Conservation (phyloP, 2,113 vertebrate species). For the Telmatochromis brachygnathus region DNA sequence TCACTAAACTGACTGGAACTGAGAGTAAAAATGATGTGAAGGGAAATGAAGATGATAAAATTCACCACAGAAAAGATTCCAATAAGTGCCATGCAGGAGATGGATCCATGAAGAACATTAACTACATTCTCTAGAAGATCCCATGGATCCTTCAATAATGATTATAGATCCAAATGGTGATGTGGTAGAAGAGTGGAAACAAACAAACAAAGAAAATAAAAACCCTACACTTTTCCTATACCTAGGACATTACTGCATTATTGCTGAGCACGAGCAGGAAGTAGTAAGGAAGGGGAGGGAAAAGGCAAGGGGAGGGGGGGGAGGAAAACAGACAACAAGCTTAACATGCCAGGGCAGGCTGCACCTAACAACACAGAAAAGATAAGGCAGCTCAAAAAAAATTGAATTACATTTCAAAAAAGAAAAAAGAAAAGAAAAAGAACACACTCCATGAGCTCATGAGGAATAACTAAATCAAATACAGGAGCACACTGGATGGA, state of each 20-base stretch:
- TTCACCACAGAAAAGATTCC: not conserved
- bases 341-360: slow-evolving; percentile 19
- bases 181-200: not conserved
- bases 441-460: not conserved
- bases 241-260: slow-evolving; percentile 51
- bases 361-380: not conserved
- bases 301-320: not conserved
- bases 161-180: not conserved
- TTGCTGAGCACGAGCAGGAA: slow-evolving; percentile 14
- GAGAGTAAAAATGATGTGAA: not conserved
- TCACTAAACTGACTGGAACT: not conserved
- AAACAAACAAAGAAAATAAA: not conserved
- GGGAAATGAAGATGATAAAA: not conserved
- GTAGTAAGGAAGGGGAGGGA: not conserved
- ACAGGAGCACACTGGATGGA: not conserved
- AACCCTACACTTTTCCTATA: not conserved
- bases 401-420: not conserved
- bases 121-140: not conserved
- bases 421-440: not conserved
- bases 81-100: not conserved
- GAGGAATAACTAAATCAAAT: not conserved
- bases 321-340: slow-evolving; percentile 8
- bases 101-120: not conserved
- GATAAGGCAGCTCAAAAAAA: not conserved
- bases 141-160: not conserved